Conservation (phyloP, 2,888 invertebrate species). For the Disparrhopalites patrizii region DNA sequence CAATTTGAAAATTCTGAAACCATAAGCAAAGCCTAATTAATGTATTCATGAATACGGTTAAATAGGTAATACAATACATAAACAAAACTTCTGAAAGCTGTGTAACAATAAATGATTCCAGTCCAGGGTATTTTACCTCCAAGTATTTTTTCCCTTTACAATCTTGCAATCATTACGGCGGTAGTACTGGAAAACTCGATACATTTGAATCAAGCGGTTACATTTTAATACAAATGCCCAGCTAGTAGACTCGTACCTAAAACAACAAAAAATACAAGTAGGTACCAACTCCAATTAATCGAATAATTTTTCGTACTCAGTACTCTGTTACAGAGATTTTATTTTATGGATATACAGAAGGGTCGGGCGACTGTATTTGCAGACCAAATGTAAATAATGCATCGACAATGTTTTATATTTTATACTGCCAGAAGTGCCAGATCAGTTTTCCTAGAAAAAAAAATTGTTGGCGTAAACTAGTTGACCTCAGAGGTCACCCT, state of each 20-base stretch:
- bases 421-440: too few relatives aligned
- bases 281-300: not conserved
- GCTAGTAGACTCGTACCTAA: constrained; percentile 43
- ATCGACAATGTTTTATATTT: not conserved
- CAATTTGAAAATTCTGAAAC: constrained; percentile 19
- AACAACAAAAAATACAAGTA: not conserved
- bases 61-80: too few relatives aligned
- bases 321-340: too few relatives aligned
- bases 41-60: too few relatives aligned
- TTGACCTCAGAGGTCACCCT: too few relatives aligned
- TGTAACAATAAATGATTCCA: not conserved
- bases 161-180: constrained; percentile 1
- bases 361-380: not conserved
- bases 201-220: constrained; percentile 27
- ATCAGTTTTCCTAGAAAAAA: too few relatives aligned
- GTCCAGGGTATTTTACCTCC: constrained; percentile 19
- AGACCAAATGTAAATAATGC: not conserved
- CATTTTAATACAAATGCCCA: constrained; percentile 24
- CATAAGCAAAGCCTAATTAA: not conserved
- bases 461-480: too few relatives aligned
- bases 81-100: too few relatives aligned
- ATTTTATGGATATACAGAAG: not conserved
- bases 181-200: constrained; percentile 25
- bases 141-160: constrained; percentile 22
- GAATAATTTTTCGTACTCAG: not conserved